Evolutionary conservation across 2,797 vertebrate species (phyloP), one percentile per base, ranked within the genome.

Genomic region (Cyclura pinguis): DNA sequence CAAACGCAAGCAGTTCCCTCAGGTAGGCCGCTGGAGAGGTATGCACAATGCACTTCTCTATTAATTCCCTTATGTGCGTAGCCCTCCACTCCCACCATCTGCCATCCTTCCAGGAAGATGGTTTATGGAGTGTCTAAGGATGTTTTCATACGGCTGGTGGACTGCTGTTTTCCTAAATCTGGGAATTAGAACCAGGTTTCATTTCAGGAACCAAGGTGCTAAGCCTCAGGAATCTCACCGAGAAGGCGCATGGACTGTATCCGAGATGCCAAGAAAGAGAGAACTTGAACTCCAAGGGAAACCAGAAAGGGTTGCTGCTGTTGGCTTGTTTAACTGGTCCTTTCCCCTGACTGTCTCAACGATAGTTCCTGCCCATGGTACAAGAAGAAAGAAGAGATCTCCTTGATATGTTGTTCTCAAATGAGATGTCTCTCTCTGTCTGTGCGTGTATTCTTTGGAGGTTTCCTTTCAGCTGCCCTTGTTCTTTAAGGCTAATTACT

Each of bases 101-200:
- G 74, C 93, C 93, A 80, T 6, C 52, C 92, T 92, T 92, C 90
- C 89, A 92, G 93, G 95, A 94, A 96, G 95, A 97, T 96, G 95
- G 96, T 97, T 97, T 96, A 97, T 96, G 96, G 91, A 96, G 95
- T 97, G 96, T 93, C 95, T 95, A 95, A 91, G 95, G 94, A 94
- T 88, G 94, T 97, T 95, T 96, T 95, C 94, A 94, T 94, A 94
- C 92, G 95, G 89, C 91, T 94, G 96, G 83, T 96, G 95, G 93
- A 96, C 96, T 94, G 96, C 96, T 97, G 93, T 97, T 97, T 97
- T 96, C 95, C 94, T 96, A 95, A 96, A 96, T 94, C 94, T 87
- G 3, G 91, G 95, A 95, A 95, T 95, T 92, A 94, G 94, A 92
- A 91, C 89, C 92, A 93, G 95, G 95, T 94, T 94, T 96, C 92